phyloP scores from a whole-genome alignment of 1,140 invertebrate species.

The Panagrolaimus sp. region DNA sequence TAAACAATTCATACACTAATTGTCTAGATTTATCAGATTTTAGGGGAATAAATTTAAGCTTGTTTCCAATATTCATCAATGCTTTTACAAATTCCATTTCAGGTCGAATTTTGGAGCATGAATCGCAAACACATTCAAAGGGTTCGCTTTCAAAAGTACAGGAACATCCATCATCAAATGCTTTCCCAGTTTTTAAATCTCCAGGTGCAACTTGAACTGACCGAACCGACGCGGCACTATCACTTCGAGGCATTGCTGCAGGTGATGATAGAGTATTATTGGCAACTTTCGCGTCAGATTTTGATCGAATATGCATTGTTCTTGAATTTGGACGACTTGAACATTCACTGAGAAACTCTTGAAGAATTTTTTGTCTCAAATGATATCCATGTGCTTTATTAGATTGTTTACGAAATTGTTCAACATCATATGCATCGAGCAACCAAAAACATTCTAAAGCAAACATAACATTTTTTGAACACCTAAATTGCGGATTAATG shows the following conservation, averaged over 20 bases:
- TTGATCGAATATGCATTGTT: not conserved
- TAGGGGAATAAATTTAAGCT: constrained; percentile 79
- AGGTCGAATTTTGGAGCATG: constrained; percentile 75
- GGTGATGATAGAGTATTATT: not conserved
- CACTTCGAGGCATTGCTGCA: constrained; percentile 9
- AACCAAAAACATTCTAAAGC: constrained; percentile 90
- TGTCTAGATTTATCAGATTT: constrained; percentile 86
- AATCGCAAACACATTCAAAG: constrained; percentile 19
- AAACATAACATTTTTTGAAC: constrained; percentile 86
- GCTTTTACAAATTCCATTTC: constrained; percentile 78
- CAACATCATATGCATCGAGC: constrained; percentile 82
- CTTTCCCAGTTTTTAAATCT: not conserved
- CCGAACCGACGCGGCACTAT: constrained; percentile 22
- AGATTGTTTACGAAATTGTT: constrained; percentile 69
- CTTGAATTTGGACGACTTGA: not conserved
- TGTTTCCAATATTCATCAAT: constrained; percentile 81
- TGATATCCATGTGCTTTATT: constrained; percentile 80
- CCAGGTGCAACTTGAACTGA: constrained; percentile 20
- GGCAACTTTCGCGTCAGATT: not conserved
- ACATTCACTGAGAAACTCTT: constrained; percentile 23
- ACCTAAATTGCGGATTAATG: constrained; percentile 64
- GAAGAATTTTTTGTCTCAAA: constrained; percentile 76
- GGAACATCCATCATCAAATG: not conserved
- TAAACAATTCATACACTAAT: constrained; percentile 81
- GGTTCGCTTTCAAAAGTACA: not conserved